These are phyloP conservation scores for Anthophora plumipes DNA, from an alignment of 2,888 invertebrate species.

Conservation along the genomic window DNA sequence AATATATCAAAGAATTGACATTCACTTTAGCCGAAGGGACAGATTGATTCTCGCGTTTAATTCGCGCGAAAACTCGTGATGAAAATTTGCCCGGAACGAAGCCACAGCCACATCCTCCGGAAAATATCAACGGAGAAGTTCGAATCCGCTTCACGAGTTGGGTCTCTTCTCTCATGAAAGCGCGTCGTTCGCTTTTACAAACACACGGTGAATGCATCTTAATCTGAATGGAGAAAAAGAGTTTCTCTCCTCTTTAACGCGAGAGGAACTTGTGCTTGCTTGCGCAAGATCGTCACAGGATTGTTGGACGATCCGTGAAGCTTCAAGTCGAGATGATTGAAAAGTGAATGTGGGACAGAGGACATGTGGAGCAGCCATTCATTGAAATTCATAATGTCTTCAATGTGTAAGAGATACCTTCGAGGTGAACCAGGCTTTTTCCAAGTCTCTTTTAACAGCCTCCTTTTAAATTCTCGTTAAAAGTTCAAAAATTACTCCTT, in stretches of 20 bases:
- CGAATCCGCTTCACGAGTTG: constrained; percentile 9
- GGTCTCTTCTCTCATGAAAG: constrained; percentile 1
- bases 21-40: background rate
- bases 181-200: constrained; percentile 41
- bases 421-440: background rate
- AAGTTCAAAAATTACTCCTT: no score
- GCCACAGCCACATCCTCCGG: constrained; percentile 31
- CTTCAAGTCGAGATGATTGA: constrained; percentile 16
- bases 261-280: constrained; percentile 18
- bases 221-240: constrained; percentile 37
- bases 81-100: constrained; percentile 6
- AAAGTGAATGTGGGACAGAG: constrained; percentile 33
- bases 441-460: background rate
- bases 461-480: no score
- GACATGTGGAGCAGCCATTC: background rate
- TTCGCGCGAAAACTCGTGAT: background rate
- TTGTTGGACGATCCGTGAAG: background rate
- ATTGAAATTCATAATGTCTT: constrained; percentile 1
- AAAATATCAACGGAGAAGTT: constrained; percentile 10
- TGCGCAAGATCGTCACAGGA: constrained; percentile 7
- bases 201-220: constrained; percentile 52
- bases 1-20: background rate
- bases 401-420: background rate
- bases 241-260: constrained; percentile 18
- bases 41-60: background rate